Evolutionary conservation across 2,888 invertebrate genomes (phyloP), one percentile per base, ranked within the genome.

Genomic region (Drosophila mettleri): DNA sequence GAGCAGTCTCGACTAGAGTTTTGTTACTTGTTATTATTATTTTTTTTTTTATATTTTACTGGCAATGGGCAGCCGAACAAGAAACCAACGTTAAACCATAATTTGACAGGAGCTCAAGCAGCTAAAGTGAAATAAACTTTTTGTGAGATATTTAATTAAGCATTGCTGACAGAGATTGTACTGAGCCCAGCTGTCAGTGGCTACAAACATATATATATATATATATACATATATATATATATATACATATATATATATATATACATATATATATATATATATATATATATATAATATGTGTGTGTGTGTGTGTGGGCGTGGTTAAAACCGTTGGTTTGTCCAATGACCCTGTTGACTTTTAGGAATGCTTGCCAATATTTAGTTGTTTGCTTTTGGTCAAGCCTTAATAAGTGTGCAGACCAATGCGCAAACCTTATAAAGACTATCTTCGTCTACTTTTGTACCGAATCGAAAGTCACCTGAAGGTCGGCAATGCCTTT

Each of bases 61-160:
- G n/a, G n/a, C n/a, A n/a, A n/a, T n/a, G n/a, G n/a, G n/a, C n/a
- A n/a, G 41, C 22, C 33, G 33, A 4, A 12, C 33, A 31, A 16
- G 41, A 69, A 29, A 39, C 52, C 60, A 63, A 63, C 53, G 64
- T 55, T 68, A 51, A 76, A 54, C 68, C 66, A 62, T 76, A 70
- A 81, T 76, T 82, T 79, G 86, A 72, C 74, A 78, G 66, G 46
- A 57, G 34, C 39, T 59, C 38, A 45, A 43, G 18, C 46, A 22
- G 46, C 33, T 45, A 65, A 54, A 72, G 64, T 64, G 52, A 69
- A 79, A 74, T 70, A 65, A 76, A 76, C 57, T 76, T 57, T 52
- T 27, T 65, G 41, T 16, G 43, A 63, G 27, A 27, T 53, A 82
- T 86, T 82, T 82, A 86, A 82, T 82, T 86, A 82, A 83, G 64